Conservation (phyloP, 53 echinoderm and acorn worm species). For the Actinopyga echinites region DNA sequence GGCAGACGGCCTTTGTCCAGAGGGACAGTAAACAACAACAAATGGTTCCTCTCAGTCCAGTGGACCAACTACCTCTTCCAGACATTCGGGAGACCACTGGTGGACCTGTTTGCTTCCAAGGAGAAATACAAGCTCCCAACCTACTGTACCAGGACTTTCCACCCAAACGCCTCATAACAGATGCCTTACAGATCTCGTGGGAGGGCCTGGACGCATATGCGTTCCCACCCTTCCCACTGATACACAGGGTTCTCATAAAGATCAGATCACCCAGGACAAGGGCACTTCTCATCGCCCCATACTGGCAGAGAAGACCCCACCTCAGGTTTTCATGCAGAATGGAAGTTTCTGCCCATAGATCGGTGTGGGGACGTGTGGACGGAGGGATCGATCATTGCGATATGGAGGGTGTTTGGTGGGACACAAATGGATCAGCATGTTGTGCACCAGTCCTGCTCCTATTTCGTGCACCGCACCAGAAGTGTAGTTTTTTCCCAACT, state of each 20-base stretch:
- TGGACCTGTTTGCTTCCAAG: conserved; percentile 49
- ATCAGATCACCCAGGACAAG: not conserved
- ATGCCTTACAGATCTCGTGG: no score
- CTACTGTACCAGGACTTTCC: conserved; percentile 32
- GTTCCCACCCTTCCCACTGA: conserved; percentile 24
- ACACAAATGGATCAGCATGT: no score
- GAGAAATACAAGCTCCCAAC: conserved; percentile 43
- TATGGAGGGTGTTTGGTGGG: no score
- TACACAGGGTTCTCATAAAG: not conserved
- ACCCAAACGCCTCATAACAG: conserved; percentile 36
- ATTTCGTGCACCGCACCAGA: no score
- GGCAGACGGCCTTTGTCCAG: conserved; percentile 38
- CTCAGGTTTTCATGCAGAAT: no score
- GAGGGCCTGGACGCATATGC: no score
- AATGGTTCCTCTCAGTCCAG: not conserved
- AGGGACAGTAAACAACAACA: not conserved
- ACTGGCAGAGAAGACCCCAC: not conserved
- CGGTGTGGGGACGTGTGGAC: no score
- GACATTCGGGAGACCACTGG: not conserved
- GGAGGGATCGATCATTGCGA: no score
- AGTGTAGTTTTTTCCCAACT: no score
- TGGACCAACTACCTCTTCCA: not conserved
- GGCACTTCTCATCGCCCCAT: not conserved
- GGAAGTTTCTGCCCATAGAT: no score
- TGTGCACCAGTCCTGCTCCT: no score